These are phyloP conservation scores for Tautogolabrus adspersus DNA, from an alignment of 2,113 vertebrate species.

Conservation along the genomic window DNA sequence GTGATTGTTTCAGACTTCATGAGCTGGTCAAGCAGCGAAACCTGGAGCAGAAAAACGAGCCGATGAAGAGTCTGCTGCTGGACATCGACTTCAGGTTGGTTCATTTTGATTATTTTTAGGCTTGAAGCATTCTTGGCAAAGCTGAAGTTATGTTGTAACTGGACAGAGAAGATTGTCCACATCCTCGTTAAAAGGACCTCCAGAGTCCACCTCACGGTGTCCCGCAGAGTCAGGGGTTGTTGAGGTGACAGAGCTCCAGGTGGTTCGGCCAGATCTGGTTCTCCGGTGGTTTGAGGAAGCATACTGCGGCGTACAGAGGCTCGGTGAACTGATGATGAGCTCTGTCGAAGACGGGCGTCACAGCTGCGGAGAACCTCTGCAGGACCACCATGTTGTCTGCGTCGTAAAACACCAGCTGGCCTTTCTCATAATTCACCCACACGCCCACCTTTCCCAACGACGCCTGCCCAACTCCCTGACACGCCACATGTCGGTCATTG, in stretches of 20 bases:
- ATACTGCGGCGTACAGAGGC: conserved; percentile 77
- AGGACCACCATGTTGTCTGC: conserved; percentile 74
- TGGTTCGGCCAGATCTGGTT: conserved; percentile 66
- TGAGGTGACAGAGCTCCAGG: conserved; percentile 72
- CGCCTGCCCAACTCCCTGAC: conserved; percentile 42
- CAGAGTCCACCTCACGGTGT: background rate
- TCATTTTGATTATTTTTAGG: background rate
- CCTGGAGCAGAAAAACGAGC: conserved; percentile 70
- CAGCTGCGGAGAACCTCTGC: conserved; percentile 78
- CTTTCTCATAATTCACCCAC: conserved; percentile 78
- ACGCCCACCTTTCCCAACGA: conserved; percentile 70
- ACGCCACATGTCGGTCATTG: conserved; percentile 74
- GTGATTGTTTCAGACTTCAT: conserved; percentile 87
- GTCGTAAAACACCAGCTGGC: conserved; percentile 79
- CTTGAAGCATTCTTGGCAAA: background rate
- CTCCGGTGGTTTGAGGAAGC: conserved; percentile 73
- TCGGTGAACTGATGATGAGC: conserved; percentile 82
- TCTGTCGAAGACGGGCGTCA: conserved; percentile 75
- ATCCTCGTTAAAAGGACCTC: too few species aligned
- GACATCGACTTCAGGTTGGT: conserved; percentile 96
- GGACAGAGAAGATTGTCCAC: background rate
- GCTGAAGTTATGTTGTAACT: background rate
- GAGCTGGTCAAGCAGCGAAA: conserved; percentile 89
- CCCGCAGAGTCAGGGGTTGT: background rate
- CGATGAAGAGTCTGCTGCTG: conserved; percentile 90